Evolutionary conservation across 2,888 invertebrate genomes (phyloP), one percentile per base, ranked within the genome.

Genomic region (Ernsta delagoae): DNA sequence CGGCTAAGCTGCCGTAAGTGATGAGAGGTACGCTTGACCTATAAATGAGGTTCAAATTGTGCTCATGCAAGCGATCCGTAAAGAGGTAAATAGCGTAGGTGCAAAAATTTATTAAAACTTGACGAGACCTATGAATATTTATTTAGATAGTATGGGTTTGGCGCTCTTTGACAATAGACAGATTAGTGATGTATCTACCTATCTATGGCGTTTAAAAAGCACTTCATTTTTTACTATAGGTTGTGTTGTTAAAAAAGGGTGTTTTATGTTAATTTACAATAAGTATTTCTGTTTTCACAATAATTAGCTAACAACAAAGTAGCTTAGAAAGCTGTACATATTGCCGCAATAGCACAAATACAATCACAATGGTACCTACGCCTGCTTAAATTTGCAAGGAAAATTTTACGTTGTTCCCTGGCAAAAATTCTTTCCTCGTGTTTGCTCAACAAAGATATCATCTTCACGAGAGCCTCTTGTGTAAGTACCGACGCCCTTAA

Each of bases 1-100:
- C 73, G 43, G 62, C 70, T 64, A 59, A 62, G 50, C 45, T 65
- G 75, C 75, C 34, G 50, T 72, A 73, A 78, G 70, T 65, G 54
- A 70, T 66, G 59, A 72, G 64, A 63, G 64, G 54, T 50, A 36
- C 64, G 61, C 61, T 67, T 61, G 67, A 68, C 62, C 48, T 62
- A 62, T 57, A 68, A 67, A 67, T 61, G 60, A 36, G 61, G 39
- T 60, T 66, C 34, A 66, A 66, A 59, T 59, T 59, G 57, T 57
- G 54, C 24, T 57, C 48, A 50, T 50, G 12, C 41, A 45, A 12
- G 12, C 48, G 65, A 45, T 48, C 31, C 45, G 34, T 65, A 16
- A 66, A 59, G 24, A 24, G 39, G 59, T 59, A 60, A 67, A 60
- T 48, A 57, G 36, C 60, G 50, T 65, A 3, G 16, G 31, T 50